Conservation (phyloP, 2,888 invertebrate genomes). For the Parnassius glacialis region DNA sequence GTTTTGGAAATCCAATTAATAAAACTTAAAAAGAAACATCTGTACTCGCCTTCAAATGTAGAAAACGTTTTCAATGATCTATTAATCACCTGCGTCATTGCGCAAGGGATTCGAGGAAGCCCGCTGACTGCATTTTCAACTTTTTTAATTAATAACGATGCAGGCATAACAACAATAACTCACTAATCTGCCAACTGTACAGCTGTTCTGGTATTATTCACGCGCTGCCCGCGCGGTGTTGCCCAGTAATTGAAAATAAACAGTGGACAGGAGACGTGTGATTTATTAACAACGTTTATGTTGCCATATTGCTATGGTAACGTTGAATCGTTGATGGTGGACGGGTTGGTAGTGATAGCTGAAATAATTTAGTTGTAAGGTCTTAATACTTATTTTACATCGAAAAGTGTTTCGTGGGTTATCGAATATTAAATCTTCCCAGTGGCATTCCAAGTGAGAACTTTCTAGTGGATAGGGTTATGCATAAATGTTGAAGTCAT, state of each 20-base stretch:
- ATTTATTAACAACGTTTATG: slow-evolving; percentile 50
- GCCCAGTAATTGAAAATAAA: slow-evolving; percentile 69
- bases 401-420: no score
- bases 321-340: slow-evolving; percentile 2
- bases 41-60: no score
- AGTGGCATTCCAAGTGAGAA: no score
- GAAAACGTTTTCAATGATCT: not conserved
- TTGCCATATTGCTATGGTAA: slow-evolving; percentile 19
- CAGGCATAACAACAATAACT: slow-evolving; percentile 44
- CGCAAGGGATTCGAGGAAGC: slow-evolving; percentile 1
- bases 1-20: no score
- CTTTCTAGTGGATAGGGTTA: no score
- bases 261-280: slow-evolving; percentile 51
- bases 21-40: no score
- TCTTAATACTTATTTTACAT: no score
- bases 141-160: slow-evolving; percentile 46
- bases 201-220: slow-evolving; percentile 51
- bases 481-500: no score
- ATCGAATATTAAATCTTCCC: no score
- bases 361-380: not conserved
- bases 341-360: not conserved
- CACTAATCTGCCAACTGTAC: slow-evolving; percentile 53
- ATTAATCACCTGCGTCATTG: slow-evolving; percentile 18
- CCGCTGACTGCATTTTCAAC: slow-evolving; percentile 25
- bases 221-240: slow-evolving; percentile 32